phyloP scores from a whole-genome alignment of 2,797 vertebrate species.

The Ataeniobius toweri region DNA sequence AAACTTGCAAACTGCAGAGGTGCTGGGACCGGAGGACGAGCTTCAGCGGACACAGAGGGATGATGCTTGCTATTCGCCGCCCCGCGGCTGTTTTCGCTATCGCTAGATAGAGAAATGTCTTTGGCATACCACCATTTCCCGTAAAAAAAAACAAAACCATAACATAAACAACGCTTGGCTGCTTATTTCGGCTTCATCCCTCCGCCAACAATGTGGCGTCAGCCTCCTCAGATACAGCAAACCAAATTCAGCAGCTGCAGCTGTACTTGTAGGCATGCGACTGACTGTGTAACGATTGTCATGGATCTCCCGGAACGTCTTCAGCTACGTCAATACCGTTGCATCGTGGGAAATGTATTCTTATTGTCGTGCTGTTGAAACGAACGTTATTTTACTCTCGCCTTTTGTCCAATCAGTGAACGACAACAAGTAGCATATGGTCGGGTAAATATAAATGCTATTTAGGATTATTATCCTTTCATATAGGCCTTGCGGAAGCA shows the following conservation, averaged over 20 bases:
- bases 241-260: constrained; percentile 1
- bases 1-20: constrained; percentile 12
- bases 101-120: not conserved
- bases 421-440: not conserved
- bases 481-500: not conserved
- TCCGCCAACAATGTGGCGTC: not conserved
- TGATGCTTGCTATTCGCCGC: constrained; percentile 50
- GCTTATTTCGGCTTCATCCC: not conserved
- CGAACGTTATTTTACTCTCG: not conserved
- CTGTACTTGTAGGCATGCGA: constrained; percentile 35
- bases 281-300: constrained; percentile 47
- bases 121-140: not conserved
- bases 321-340: constrained; percentile 32
- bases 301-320: constrained; percentile 55
- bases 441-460: not conserved
- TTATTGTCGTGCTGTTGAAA: not conserved
- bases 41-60: constrained; percentile 43
- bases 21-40: constrained; percentile 13
- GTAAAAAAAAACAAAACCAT: not conserved
- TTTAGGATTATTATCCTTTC: not conserved
- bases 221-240: not conserved
- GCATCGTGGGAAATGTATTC: constrained; percentile 71
- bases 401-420: not conserved
- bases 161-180: not conserved
- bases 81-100: constrained; percentile 18